phyloP scores from a whole-genome alignment of 2,113 vertebrate genomes.

The Petrocephalus zakoni region DNA sequence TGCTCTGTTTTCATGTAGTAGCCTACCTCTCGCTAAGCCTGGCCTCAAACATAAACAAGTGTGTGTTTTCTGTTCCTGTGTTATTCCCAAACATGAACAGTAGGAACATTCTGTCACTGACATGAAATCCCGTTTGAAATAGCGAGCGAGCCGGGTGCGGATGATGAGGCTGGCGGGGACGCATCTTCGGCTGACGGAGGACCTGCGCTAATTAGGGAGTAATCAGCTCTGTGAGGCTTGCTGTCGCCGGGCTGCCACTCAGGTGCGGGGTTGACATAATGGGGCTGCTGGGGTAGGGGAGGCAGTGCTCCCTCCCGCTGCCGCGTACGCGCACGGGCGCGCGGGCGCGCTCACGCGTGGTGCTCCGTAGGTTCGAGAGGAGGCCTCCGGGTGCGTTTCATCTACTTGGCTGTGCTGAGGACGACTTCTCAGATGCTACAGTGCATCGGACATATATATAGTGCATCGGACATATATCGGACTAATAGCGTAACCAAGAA shows the following conservation, averaged over 20 bases:
- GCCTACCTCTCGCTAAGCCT: neutral
- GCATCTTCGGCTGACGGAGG: slow-evolving; percentile 10
- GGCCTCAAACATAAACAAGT: neutral
- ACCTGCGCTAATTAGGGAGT: slow-evolving; percentile 21
- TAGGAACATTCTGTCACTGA: slow-evolving; percentile 31
- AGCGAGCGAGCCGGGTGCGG: neutral
- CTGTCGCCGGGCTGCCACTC: slow-evolving; percentile 19
- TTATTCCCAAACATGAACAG: neutral
- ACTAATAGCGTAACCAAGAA: neutral
- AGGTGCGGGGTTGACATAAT: slow-evolving; percentile 22
- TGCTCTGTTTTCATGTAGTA: neutral
- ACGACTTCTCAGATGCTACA: neutral
- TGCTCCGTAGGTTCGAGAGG: neutral
- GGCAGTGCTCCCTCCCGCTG: neutral
- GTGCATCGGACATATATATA: neutral
- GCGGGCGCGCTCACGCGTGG: neutral
- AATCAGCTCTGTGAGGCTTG: slow-evolving; percentile 11
- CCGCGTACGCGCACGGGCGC: neutral
- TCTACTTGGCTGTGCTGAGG: neutral
- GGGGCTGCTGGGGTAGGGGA: slow-evolving; percentile 15
- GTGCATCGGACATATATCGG: neutral
- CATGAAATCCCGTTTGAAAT: slow-evolving; percentile 8
- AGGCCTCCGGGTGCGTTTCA: neutral
- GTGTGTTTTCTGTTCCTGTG: neutral
- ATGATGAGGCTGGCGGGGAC: slow-evolving; percentile 7